Conservation (phyloP, 1,140 invertebrate genomes). For the Plodia interpunctella region DNA sequence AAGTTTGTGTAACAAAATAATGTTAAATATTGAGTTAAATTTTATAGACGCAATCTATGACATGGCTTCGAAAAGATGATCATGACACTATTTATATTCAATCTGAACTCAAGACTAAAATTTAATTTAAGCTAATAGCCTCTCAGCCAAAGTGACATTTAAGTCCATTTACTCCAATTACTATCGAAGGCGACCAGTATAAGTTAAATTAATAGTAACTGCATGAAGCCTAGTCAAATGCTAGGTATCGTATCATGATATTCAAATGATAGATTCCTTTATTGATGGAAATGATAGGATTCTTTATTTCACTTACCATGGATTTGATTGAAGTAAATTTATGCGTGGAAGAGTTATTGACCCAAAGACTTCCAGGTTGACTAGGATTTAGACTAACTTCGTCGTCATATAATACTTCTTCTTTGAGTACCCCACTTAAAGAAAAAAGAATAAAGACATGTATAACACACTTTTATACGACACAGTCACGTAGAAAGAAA, state of each 20-base stretch:
- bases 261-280: too few relatives aligned
- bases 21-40: too few relatives aligned
- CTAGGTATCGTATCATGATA: too few relatives aligned
- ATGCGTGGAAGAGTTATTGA: constrained; percentile 22
- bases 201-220: background rate
- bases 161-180: constrained; percentile 3
- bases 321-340: constrained; percentile 58
- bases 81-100: background rate
- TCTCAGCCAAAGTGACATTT: background rate
- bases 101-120: background rate
- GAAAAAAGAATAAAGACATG: constrained; percentile 12
- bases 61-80: too few relatives aligned
- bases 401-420: constrained; percentile 41
- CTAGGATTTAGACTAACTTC: constrained; percentile 29
- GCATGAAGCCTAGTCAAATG: too few relatives aligned
- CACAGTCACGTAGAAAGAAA: too few relatives aligned
- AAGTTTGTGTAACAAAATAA: too few relatives aligned
- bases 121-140: background rate
- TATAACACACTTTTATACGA: too few relatives aligned
- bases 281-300: too few relatives aligned
- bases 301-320: constrained; percentile 41
- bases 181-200: background rate
- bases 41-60: too few relatives aligned
- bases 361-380: constrained; percentile 20
- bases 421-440: constrained; percentile 60